Percentiles rank a stretch among this genome's conserved stretches.
These are phyloP conservation scores for Gobiocypris rarus DNA, from an alignment of 2,113 vertebrate genomes.

Conservation along the genomic window DNA sequence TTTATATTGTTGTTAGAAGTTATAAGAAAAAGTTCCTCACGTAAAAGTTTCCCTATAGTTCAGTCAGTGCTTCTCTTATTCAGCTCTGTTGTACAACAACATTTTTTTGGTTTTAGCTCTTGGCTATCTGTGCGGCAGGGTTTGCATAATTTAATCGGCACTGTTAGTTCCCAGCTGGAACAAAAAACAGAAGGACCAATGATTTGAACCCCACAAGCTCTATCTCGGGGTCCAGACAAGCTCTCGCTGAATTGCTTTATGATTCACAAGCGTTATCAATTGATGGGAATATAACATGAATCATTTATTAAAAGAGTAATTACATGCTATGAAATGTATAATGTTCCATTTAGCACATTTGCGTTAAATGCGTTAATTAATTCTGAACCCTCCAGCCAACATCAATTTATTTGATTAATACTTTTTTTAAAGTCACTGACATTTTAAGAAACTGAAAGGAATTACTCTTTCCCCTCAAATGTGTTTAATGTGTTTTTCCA, in stretches of 20 bases:
- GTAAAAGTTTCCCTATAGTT: neutral
- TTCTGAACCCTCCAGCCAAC: conserved; percentile 76
- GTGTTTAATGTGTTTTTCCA: conserved; percentile 37
- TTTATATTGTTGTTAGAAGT: neutral
- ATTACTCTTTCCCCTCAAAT: conserved; percentile 50
- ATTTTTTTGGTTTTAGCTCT: neutral
- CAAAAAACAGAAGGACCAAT: conserved; percentile 21
- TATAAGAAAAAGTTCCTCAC: neutral
- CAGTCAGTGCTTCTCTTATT: neutral
- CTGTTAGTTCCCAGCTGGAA: conserved; percentile 33
- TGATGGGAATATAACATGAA: conserved; percentile 63
- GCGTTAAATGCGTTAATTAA: conserved; percentile 77
- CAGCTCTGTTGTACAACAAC: neutral
- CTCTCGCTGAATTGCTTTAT: conserved; percentile 39
- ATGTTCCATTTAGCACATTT: conserved; percentile 75
- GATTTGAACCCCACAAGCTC: conserved; percentile 19
- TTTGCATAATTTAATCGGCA: conserved; percentile 23
- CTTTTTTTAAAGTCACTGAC: conserved; percentile 73
- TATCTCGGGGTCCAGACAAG: conserved; percentile 35
- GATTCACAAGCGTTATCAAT: conserved; percentile 55
- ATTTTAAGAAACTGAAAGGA: conserved; percentile 62
- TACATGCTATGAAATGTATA: conserved; percentile 74
- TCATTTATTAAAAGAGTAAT: conserved; percentile 73
- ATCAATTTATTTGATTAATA: conserved; percentile 78
- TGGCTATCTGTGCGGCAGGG: neutral